Base-by-base conservation (phyloP, 2,797 vertebrate species). In the Chloroceryle inda region DNA sequence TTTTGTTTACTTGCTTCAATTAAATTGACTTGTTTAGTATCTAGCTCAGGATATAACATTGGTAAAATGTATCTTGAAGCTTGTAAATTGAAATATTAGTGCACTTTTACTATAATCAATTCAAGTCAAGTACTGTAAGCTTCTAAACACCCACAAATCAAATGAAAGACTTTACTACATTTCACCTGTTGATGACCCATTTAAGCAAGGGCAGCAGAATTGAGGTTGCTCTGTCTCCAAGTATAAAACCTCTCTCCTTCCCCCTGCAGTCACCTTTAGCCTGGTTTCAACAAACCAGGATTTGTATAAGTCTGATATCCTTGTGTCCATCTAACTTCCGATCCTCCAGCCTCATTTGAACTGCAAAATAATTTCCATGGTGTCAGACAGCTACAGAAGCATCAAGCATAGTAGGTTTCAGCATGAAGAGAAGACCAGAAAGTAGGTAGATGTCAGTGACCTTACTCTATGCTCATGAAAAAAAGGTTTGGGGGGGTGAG, bases 211-310 rank as follows among this genome's bases (percentile, higher is more conserved):
- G 27, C 44, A 89, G 11, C 14, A 90, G 45, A 92, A 63, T 10
- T 24, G 18, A 67, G 15, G n/a, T 31, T 73, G n/a, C 24, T 76
- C 47, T 80, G 40, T 7, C 16, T 80, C 31, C 42, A 11, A 33
- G 13, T 6, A 37, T 38, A 72, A 63, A 67, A 63, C 27, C n/a
- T 33, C 7, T 31, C 35, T 64, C 23, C 33, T 84, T 17, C 26
- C 72, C 52, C n/a, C 16, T 0, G 0, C 16, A 16, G 22, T 64
- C 40, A 10, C 63, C 77, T 18, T 91, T 17, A 68, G 17, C 16
- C 31, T 58, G 24, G 3, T 33, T 71, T 13, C n/a, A 24, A 64
- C 13, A 74, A 68, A 87, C 26, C 37, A 94, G 61, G 31, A n/a
- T 49, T 52, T 49, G 31, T 21, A 45, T 29, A 72, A 23, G 42